Base-by-base conservation (phyloP, 2,888 invertebrate genomes). In the Cryptus viduatorius region DNA sequence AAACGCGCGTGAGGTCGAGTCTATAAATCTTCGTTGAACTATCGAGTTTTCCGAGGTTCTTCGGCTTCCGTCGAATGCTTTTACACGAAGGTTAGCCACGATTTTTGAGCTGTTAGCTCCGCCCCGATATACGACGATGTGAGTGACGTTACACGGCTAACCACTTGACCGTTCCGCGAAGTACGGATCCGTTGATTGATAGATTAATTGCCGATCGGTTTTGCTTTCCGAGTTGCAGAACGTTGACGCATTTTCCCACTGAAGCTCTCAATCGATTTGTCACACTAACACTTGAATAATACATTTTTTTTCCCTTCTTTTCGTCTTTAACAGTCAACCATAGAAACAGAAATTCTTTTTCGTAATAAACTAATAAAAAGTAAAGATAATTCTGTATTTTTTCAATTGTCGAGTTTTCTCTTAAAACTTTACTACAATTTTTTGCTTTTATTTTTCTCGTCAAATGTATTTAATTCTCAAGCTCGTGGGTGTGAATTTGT, bases 91-190 rank as follows among this genome's bases (percentile, higher is more conserved):
- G 90, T 92, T 93, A 93, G 92, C 92, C 91, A 91, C 92, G 90
- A 89, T 90, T 93, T 92, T 92, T 90, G 90, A 91, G 90, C 91
- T 89, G 90, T 90, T 92, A 90, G 91, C 14, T 31, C 61, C 48
- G 48, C 61, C 88, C 89, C 59, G 50, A 67, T 75, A 69, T 68
- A 88, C 89, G 89, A 83, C 83, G 87, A 88, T 90, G 92, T 93
- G 93, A 93, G 90, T 93, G 93, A 92, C 93, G 91, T 87, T 91
- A 93, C 93, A 93, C 92, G 92, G 90, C 90, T 93, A 92, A 92
- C 93, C 93, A 93, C 93, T 93, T 93, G 93, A 93, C 93, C 93
- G 89, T 91, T 88, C 90, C 90, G 89, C 86, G 84, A 76, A 86
- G 69, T 77, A 73, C 87, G 87, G 86, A 67, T 82, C 86, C 86